Conservation (phyloP, 2,888 invertebrate species). For the Tetropium fuscum region DNA sequence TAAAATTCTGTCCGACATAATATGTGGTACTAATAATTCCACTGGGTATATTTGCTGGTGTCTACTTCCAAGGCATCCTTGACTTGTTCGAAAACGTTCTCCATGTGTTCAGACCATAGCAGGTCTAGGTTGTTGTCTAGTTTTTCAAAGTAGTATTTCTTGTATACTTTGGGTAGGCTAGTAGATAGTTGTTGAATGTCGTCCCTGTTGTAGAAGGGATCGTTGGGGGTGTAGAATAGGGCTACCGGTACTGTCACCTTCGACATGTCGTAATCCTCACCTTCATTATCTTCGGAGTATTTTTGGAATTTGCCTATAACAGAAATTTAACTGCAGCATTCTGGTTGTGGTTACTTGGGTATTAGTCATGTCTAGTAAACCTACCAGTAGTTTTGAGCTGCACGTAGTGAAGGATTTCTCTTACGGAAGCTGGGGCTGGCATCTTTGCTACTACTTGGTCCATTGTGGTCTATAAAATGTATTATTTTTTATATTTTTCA, state of each 20-base stretch:
- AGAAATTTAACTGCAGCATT: background rate
- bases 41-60: no score
- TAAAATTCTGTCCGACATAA: no score
- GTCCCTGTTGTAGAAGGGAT: constrained; percentile 66
- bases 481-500: no score
- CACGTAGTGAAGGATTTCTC: constrained; percentile 69
- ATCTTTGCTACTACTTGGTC: constrained; percentile 3
- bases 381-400: constrained; percentile 66
- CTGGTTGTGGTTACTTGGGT: background rate
- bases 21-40: no score
- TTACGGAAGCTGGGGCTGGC: constrained; percentile 67
- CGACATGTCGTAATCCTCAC: constrained; percentile 66
- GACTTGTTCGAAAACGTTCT: constrained; percentile 3
- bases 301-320: constrained; percentile 61
- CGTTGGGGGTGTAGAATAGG: constrained; percentile 69
- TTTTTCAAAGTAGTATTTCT: constrained; percentile 61
- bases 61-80: constrained; percentile 1
- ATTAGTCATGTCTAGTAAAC: background rate
- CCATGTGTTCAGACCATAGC: constrained; percentile 23
- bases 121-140: constrained; percentile 74
- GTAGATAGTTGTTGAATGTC: constrained; percentile 66
- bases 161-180: constrained; percentile 61
- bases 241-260: constrained; percentile 67
- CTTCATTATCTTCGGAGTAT: constrained; percentile 64
- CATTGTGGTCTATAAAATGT: constrained; percentile 42